Percentiles rank a stretch among this genome's conserved stretches.
phyloP scores from a whole-genome alignment of 2,888 invertebrate species.

The Pilophorus perplexus region DNA sequence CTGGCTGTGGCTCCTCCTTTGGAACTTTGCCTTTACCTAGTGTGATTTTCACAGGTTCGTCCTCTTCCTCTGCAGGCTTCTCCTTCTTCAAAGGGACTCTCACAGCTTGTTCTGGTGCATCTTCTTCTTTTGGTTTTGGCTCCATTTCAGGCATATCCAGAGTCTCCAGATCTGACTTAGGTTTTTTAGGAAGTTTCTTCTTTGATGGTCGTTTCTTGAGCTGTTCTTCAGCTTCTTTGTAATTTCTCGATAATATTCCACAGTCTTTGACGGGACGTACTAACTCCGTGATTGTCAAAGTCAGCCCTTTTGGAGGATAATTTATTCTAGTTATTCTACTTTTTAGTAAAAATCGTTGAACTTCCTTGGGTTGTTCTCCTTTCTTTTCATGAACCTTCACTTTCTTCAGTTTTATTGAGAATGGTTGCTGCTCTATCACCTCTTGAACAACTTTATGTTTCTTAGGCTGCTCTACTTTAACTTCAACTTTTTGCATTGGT shows the following conservation, averaged over 20 bases:
- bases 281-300: slow-evolving; percentile 49
- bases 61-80: slow-evolving; percentile 44
- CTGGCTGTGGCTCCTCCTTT: slow-evolving; percentile 51
- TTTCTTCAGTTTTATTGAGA: slow-evolving; percentile 48
- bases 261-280: slow-evolving; percentile 50
- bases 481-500: slow-evolving; percentile 46
- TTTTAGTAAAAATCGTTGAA: slow-evolving; percentile 48
- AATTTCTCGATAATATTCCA: slow-evolving; percentile 56
- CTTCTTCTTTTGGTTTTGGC: slow-evolving; percentile 40
- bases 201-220: slow-evolving; percentile 54
- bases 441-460: slow-evolving; percentile 46
- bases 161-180: slow-evolving; percentile 54
- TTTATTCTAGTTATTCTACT: slow-evolving; percentile 47
- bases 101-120: slow-evolving; percentile 13
- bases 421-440: slow-evolving; percentile 46
- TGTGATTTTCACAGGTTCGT: slow-evolving; percentile 48
- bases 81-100: slow-evolving; percentile 27
- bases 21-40: slow-evolving; percentile 50
- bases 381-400: slow-evolving; percentile 47
- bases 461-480: slow-evolving; percentile 47
- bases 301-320: slow-evolving; percentile 48
- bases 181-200: slow-evolving; percentile 53
- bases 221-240: slow-evolving; percentile 56
- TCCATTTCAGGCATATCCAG: slow-evolving; percentile 47
- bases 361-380: slow-evolving; percentile 44